Evolutionary conservation across 2,888 invertebrate genomes (phyloP), one percentile per base, ranked within the genome.

Genomic region (Drosophila ochracea): DNA sequence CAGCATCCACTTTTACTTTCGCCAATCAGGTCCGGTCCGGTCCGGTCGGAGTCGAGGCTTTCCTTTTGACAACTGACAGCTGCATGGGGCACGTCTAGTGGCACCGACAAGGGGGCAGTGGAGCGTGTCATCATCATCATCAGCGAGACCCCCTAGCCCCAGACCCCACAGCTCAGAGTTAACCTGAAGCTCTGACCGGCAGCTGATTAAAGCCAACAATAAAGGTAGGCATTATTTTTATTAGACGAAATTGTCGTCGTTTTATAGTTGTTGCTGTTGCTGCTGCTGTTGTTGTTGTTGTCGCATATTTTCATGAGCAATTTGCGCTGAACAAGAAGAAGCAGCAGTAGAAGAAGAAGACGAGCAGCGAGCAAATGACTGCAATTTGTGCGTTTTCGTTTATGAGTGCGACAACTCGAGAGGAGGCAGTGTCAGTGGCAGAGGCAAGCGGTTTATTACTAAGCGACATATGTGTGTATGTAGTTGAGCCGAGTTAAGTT

Each of bases 281-380:
- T 37, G 16, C 11, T 37, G 37, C 7, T 37, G 25, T 35, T 69
- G 33, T 54, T 61, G 35, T 58, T 77, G 35, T 57, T 62, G 55
- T 73, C 59, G 58, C 64, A 58, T 70, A 79, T 89, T 85, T 90
- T 90, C 88, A 82, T 84, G 85, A 84, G 74, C 77, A 76, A 78
- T 80, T 82, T 77, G 64, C 67, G 75, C 78, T 66, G 21, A 62
- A 39, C 19, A 49, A 60, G 37, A 53, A 28, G 47, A 39, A 28
- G 30, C 7, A 11, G 55, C 6, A 11, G 4, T 6, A 30, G 30
- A 47, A 25, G 47, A 47, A 25, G 47, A 25, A 47, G 47, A 43
- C 3, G 43, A 47, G 25, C 9, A 16, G 9, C 47, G 4, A 47
- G 25, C 47, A 43, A 67, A 37, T 43, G 49, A 54, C 53, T 69